Conservation (phyloP, 2,113 vertebrate species). For the Odontesthes bonariensis region DNA sequence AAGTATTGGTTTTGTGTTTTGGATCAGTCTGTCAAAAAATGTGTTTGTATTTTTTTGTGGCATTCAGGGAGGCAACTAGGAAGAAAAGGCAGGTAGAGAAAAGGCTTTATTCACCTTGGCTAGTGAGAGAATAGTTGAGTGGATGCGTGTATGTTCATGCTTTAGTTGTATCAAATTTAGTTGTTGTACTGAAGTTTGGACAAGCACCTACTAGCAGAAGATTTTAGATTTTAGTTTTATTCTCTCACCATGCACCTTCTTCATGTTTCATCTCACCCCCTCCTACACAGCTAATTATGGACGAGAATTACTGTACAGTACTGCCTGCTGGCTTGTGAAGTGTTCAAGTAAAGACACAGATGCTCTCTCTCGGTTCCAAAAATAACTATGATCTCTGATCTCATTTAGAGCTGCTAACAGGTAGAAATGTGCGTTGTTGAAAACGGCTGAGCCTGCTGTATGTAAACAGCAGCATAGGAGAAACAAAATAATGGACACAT, state of each 20-base stretch:
- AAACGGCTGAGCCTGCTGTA: constrained; percentile 5
- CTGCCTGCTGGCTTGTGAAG: constrained; percentile 54
- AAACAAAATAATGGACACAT: constrained; percentile 35
- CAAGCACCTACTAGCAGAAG: constrained; percentile 9
- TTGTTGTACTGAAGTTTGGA: constrained; percentile 22
- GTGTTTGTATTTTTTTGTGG: constrained; percentile 3
- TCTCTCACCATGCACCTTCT: constrained; percentile 17
- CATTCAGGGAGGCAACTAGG: constrained; percentile 19
- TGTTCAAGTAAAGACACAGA: constrained; percentile 36
- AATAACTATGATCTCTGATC: constrained; percentile 42
- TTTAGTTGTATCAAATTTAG: constrained; percentile 22
- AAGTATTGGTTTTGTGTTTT: constrained; percentile 39
- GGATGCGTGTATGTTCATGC: constrained; percentile 14
- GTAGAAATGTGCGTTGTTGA: constrained; percentile 32
- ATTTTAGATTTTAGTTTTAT: constrained; percentile 19
- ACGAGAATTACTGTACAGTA: constrained; percentile 33
- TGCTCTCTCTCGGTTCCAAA: constrained; percentile 48
- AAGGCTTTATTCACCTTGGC: constrained; percentile 26
- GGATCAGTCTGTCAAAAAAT: constrained; percentile 29
- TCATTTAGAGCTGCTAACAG: constrained; percentile 35
- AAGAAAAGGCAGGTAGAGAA: constrained; percentile 16
- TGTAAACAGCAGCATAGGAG: constrained; percentile 36
- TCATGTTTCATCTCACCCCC: constrained; percentile 57
- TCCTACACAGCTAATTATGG: constrained; percentile 65
- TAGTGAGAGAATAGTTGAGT: constrained; percentile 37